Evolutionary conservation across 2,888 invertebrate species (phyloP).

Genomic region (Celastrina argiolus): DNA sequence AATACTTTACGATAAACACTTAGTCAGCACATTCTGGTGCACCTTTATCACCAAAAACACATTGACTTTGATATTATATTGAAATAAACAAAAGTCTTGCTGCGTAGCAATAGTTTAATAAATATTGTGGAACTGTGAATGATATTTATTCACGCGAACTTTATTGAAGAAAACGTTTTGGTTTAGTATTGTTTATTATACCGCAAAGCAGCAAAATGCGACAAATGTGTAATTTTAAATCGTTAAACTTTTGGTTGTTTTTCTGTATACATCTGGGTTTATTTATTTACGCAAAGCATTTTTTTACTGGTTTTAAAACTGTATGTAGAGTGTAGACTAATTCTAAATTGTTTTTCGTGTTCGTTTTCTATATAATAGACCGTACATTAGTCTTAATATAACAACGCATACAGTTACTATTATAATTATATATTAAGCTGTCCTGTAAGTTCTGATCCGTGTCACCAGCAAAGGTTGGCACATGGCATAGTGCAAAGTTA

Average conservation of each 20-base stretch:
- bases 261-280: not conserved
- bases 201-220: not conserved
- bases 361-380: too few relatives aligned
- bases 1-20: conserved; percentile 4
- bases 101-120: not conserved
- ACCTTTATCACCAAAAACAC: not conserved
- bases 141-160: not conserved
- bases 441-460: not conserved
- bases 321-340: not conserved
- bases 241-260: not conserved
- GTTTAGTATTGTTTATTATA: not conserved
- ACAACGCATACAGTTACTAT: not conserved
- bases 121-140: not conserved
- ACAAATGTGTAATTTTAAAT: not conserved
- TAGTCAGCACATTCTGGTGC: not conserved
- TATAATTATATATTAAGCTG: too few relatives aligned
- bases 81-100: not conserved
- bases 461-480: not conserved
- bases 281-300: not conserved
- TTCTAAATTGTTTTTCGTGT: not conserved
- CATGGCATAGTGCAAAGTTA: not conserved
- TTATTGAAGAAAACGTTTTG: not conserved
- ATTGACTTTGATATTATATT: not conserved
- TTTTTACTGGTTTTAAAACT: not conserved
- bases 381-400: too few relatives aligned